Conservation (phyloP, 2,797 vertebrate genomes). For the Thunnus albacares region DNA sequence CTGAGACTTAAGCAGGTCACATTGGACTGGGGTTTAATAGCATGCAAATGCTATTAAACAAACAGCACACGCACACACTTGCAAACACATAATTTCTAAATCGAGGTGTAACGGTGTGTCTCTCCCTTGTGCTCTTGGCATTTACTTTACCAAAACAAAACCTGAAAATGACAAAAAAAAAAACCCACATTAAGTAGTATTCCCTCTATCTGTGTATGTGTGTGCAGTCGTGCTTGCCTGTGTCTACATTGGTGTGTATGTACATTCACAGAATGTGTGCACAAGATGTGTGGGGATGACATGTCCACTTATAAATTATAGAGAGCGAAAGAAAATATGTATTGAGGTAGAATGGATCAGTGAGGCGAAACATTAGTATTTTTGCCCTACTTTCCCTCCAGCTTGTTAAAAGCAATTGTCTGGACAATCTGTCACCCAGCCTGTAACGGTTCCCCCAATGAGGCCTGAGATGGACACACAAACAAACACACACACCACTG, state of each 20-base stretch:
- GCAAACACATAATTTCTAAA: slow-evolving; percentile 17
- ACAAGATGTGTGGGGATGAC: slow-evolving; percentile 25
- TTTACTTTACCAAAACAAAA: slow-evolving; percentile 40
- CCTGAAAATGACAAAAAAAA: slow-evolving; percentile 18
- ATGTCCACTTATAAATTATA: slow-evolving; percentile 76
- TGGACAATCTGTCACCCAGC: slow-evolving; percentile 84
- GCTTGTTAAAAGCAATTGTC: slow-evolving; percentile 88
- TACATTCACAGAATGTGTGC: neutral
- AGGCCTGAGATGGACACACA: slow-evolving; percentile 40
- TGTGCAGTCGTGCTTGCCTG: neutral
- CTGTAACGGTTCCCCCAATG: slow-evolving; percentile 66
- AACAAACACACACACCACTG: slow-evolving; percentile 36
- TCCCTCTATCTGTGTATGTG: neutral
- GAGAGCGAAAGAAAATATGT: slow-evolving; percentile 68
- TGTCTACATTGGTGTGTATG: neutral
- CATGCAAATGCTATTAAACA: slow-evolving; percentile 21
- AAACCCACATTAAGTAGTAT: neutral
- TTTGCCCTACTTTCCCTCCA: slow-evolving; percentile 83
- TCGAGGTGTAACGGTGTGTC: slow-evolving; percentile 10
- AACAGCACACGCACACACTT: slow-evolving; percentile 4
- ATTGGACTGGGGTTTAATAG: slow-evolving; percentile 17
- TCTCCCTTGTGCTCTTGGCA: slow-evolving; percentile 20
- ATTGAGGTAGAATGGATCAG: slow-evolving; percentile 79
- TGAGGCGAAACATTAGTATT: slow-evolving; percentile 83
- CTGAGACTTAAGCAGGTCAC: slow-evolving; percentile 28